Percentiles rank a stretch among this genome's conserved stretches.
Evolutionary conservation across 2,888 invertebrate species (phyloP).

Genomic region (Melinopterus prodromus): DNA sequence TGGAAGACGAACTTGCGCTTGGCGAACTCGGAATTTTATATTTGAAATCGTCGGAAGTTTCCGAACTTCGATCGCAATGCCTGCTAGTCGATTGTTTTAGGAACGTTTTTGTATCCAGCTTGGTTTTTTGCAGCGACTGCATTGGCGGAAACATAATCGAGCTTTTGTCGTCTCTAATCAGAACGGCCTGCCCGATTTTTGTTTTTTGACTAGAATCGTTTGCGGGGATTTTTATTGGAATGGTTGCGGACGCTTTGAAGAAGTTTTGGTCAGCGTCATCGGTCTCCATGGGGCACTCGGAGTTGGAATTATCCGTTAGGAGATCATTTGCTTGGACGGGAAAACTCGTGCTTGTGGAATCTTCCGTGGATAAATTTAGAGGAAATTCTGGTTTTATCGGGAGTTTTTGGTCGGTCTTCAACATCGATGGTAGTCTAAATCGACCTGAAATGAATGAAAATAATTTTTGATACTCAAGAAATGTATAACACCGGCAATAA

Average conservation of each 20-base stretch:
- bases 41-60: slow-evolving; percentile 53
- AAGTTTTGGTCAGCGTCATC: slow-evolving; percentile 26
- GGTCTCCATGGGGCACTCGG: slow-evolving; percentile 26
- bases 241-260: neutral
- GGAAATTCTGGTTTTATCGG: slow-evolving; percentile 52
- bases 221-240: slow-evolving; percentile 47
- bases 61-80: slow-evolving; percentile 41
- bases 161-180: slow-evolving; percentile 34
- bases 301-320: slow-evolving; percentile 31
- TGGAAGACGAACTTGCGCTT: slow-evolving; percentile 59
- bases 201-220: slow-evolving; percentile 68
- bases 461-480: neutral
- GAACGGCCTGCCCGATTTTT: neutral
- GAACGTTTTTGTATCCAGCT: slow-evolving; percentile 56
- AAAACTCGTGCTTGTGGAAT: slow-evolving; percentile 61
- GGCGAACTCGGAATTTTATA: slow-evolving; percentile 60
- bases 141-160: slow-evolving; percentile 61
- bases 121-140: slow-evolving; percentile 65
- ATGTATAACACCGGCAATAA: neutral
- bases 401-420: slow-evolving; percentile 46
- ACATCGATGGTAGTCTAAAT: slow-evolving; percentile 51
- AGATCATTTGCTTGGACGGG: slow-evolving; percentile 64
- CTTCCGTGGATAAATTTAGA: slow-evolving; percentile 58
- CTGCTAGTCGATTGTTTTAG: slow-evolving; percentile 32
- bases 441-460: slow-evolving; percentile 44